phyloP scores from a whole-genome alignment of 2,888 invertebrate genomes.

The Stenotaenia linearis region DNA sequence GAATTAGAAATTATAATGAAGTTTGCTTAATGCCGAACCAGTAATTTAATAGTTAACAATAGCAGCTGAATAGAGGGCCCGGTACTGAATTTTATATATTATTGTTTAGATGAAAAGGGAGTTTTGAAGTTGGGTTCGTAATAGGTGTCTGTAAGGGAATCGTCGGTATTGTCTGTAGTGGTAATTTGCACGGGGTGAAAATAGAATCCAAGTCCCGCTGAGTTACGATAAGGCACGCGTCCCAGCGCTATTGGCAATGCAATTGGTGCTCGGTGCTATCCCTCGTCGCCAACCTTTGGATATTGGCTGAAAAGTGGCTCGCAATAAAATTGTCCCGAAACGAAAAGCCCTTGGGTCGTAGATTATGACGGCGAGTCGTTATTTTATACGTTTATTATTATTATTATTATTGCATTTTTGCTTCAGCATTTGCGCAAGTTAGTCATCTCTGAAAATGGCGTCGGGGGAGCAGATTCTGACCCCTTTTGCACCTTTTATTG shows the following conservation, averaged over 20 bases:
- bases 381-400: conserved; percentile 13
- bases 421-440: neutral
- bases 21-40: no score
- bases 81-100: no score
- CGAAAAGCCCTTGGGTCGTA: conserved; percentile 24
- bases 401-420: conserved; percentile 19
- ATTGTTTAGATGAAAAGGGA: neutral
- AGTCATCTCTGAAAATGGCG: neutral
- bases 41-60: no score
- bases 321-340: conserved; percentile 16
- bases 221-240: conserved; percentile 24
- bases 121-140: neutral
- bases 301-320: conserved; percentile 20
- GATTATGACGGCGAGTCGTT: conserved; percentile 11
- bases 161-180: neutral
- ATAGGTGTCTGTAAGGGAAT: neutral
- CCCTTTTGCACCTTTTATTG: conserved; percentile 10
- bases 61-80: no score
- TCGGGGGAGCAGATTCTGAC: neutral
- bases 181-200: conserved; percentile 26
- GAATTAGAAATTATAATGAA: no score
- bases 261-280: conserved; percentile 24
- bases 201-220: conserved; percentile 12
- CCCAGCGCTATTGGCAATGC: conserved; percentile 19
- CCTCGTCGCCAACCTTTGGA: conserved; percentile 23